Evolutionary conservation across 2,797 vertebrate species (phyloP).

Genomic region (Sandelia bainsii): DNA sequence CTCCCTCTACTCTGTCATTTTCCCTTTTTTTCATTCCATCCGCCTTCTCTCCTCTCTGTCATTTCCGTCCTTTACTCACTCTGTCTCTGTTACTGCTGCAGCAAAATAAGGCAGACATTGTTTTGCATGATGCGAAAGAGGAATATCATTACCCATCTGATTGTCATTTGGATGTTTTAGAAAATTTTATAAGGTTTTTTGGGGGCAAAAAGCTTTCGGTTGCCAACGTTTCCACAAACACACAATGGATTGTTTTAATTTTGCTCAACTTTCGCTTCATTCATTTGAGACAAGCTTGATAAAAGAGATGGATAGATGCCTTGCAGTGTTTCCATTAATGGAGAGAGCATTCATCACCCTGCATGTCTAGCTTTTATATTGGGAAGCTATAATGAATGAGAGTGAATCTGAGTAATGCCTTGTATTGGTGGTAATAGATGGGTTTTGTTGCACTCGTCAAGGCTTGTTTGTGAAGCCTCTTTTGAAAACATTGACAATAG

Average conservation of each 20-base stretch:
- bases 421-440: constrained; percentile 84
- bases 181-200: constrained; percentile 30
- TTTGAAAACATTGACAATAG: constrained; percentile 82
- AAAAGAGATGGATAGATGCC: constrained; percentile 86
- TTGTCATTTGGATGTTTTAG: constrained; percentile 69
- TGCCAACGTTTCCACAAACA: constrained; percentile 57
- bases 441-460: constrained; percentile 84
- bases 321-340: constrained; percentile 86
- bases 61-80: constrained; percentile 55
- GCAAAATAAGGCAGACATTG: constrained; percentile 66
- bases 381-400: constrained; percentile 82
- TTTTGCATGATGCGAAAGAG: constrained; percentile 64
- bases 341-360: constrained; percentile 84
- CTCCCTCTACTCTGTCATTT: constrained; percentile 55
- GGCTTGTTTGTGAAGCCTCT: constrained; percentile 79
- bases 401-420: constrained; percentile 83
- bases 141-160: constrained; percentile 71
- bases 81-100: constrained; percentile 34
- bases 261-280: constrained; percentile 81
- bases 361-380: constrained; percentile 81
- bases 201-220: constrained; percentile 39
- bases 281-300: constrained; percentile 84
- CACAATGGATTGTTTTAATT: constrained; percentile 86
- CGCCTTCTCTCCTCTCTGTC: constrained; percentile 41
- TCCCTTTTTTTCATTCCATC: constrained; percentile 48